Base-by-base conservation (phyloP, 2,797 vertebrate genomes). In the Enteromius treurensis region DNA sequence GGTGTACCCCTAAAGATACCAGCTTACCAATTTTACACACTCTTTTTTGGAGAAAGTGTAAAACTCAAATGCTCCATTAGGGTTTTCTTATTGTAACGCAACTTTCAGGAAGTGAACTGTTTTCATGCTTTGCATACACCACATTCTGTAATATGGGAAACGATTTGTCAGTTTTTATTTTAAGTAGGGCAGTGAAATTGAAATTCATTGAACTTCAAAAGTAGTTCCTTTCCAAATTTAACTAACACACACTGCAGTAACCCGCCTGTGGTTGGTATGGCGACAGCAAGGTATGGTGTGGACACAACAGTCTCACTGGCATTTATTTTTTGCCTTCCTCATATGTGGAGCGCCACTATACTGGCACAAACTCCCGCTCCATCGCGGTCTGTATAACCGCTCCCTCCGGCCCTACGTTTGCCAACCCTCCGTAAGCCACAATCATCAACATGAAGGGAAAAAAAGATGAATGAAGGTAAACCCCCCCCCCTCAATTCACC, bases 401-500 rank as follows among this genome's bases (percentile, higher is more conserved):
- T 23, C 73, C 26, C 71, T 68, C 80, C 47, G 69, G 40, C 19
- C 62, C 67, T 17, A 26, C 34, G 65, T 49, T 79, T 84, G 78
- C 77, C 83, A 81, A 70, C 68, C 69, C 74, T 70, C 45, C 69
- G 29, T 82, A 83, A 87, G 34, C 79, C 75, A 45, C 71, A 64
- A 82, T 80, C 65, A 64, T 85, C 79, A 85, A 85, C 76, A 84
- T 85, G 74, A 77, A 85, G 73, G 45, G 67, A 81, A 47, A 76
- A 86, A 83, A 86, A 84, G 79, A 88, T 88, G 87, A 88, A 88
- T 88, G 87, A 87, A 88, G 55, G 51, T 78, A 81, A 21, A 76
- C 70, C 65, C 76, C 42, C 79, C 1, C 45, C 60, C 40, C 53
- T 11, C 40, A 42, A 19, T 62, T 75, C 64, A 64, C 65, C 26